phyloP scores from a whole-genome alignment of 2,888 invertebrate genomes.

The Heliconius cydno region DNA sequence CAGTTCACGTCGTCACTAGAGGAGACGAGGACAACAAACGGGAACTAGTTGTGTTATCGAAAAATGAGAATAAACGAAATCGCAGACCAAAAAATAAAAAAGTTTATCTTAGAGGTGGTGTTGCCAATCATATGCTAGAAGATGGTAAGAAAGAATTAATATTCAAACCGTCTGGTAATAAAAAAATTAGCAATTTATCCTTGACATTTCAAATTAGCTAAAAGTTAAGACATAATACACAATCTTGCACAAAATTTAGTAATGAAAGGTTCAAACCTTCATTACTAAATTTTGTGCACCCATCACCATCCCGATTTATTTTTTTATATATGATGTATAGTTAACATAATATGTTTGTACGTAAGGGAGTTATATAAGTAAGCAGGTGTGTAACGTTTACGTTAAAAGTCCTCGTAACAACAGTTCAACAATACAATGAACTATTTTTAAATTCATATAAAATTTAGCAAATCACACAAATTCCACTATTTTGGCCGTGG shows the following conservation, averaged over 20 bases:
- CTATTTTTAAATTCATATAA: conserved; percentile 7
- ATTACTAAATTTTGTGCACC: too few relatives aligned
- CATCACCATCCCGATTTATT: too few relatives aligned
- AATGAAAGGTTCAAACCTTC: too few relatives aligned
- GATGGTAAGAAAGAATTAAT: conserved; percentile 62
- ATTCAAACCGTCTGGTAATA: conserved; percentile 60
- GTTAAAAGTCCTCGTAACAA: background rate
- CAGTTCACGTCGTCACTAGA: conserved; percentile 49
- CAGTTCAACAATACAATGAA: conserved; percentile 11
- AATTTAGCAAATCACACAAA: background rate
- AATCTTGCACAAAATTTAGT: too few relatives aligned
- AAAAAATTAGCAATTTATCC: conserved; percentile 66
- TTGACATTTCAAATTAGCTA: conserved; percentile 64
- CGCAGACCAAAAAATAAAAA: conserved; percentile 36
- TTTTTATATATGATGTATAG: background rate
- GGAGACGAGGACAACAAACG: conserved; percentile 49
- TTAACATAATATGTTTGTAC: background rate
- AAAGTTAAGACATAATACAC: background rate
- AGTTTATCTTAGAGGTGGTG: conserved; percentile 49
- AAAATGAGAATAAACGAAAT: conserved; percentile 36
- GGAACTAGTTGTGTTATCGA: conserved; percentile 51
- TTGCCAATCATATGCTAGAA: conserved; percentile 48
- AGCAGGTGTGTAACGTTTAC: background rate
- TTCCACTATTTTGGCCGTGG: background rate
- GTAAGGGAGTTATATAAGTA: background rate